Percentiles rank a stretch among this genome's conserved stretches.
These are phyloP conservation scores for Neogobius melanostomus DNA, from an alignment of 2,113 vertebrate species.

Conservation along the genomic window DNA sequence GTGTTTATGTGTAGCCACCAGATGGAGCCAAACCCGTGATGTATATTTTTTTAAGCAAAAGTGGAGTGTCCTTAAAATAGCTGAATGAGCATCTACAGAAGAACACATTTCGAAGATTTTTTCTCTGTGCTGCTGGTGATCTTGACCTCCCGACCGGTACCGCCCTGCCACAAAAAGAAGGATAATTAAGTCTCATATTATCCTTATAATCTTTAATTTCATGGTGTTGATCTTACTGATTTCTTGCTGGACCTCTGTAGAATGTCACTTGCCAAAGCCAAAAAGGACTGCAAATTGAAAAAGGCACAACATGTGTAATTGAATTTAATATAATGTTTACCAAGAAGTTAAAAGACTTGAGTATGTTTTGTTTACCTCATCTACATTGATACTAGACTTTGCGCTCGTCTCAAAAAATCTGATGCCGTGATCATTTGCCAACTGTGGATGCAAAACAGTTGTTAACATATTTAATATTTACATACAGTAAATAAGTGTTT, in stretches of 20 bases:
- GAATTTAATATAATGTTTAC: neutral
- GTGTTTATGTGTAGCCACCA: constrained; percentile 27
- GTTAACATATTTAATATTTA: neutral
- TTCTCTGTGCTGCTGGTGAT: constrained; percentile 75
- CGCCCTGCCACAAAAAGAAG: constrained; percentile 49
- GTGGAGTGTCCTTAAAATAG: constrained; percentile 25
- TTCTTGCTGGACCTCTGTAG: constrained; percentile 83
- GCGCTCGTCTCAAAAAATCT: constrained; percentile 95
- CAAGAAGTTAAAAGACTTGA: neutral
- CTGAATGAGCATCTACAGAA: constrained; percentile 61
- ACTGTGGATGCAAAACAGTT: constrained; percentile 57
- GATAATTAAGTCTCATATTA: neutral
- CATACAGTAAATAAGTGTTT: too few species aligned
- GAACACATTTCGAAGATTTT: constrained; percentile 75
- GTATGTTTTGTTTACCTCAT: constrained; percentile 68
- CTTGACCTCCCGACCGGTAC: constrained; percentile 72
- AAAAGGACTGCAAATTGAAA: constrained; percentile 78
- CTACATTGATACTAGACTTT: constrained; percentile 81
- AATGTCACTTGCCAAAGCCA: constrained; percentile 86
- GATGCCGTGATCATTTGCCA: constrained; percentile 90
- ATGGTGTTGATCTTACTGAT: constrained; percentile 71
- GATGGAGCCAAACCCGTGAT: constrained; percentile 46
- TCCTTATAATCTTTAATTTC: neutral
- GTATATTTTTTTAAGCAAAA: constrained; percentile 24
- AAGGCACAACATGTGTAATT: neutral